These are phyloP conservation scores for Lutjanus campechanus DNA, from an alignment of 2,797 vertebrate species.

Conservation along the genomic window DNA sequence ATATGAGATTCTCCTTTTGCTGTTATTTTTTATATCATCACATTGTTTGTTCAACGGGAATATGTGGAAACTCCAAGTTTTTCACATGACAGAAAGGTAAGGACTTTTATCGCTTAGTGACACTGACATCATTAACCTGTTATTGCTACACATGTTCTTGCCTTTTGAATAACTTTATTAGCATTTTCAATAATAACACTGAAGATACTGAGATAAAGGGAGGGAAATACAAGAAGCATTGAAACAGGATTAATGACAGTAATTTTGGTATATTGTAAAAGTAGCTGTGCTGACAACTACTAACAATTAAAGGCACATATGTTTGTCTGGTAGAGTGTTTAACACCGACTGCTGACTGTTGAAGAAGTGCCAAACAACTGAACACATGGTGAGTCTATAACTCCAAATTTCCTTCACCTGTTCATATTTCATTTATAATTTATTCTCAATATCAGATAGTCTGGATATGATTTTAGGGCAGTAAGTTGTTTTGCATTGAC, in stretches of 20 bases:
- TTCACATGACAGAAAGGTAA: slow-evolving; percentile 56
- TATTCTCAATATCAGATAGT: background rate
- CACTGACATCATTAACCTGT: background rate
- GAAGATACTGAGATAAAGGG: background rate
- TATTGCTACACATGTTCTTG: background rate
- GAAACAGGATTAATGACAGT: background rate
- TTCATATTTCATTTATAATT: background rate
- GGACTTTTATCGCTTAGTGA: background rate
- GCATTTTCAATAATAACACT: background rate
- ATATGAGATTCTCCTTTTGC: background rate
- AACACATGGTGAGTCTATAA: slow-evolving; percentile 73
- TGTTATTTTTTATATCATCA: background rate
- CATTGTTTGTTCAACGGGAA: background rate
- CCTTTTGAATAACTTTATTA: background rate
- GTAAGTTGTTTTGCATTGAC: background rate
- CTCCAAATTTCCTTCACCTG: background rate
- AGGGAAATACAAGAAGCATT: background rate
- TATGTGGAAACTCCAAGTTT: slow-evolving; percentile 19
- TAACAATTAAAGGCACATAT: background rate
- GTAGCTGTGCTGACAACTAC: slow-evolving; percentile 19
- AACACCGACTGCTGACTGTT: slow-evolving; percentile 33
- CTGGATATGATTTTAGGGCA: background rate
- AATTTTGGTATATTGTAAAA: background rate
- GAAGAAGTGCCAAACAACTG: slow-evolving; percentile 57
- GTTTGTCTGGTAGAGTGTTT: slow-evolving; percentile 27